These are phyloP conservation scores for Tanytarsus gracilentus DNA, from an alignment of 2,888 invertebrate genomes.

Conservation along the genomic window DNA sequence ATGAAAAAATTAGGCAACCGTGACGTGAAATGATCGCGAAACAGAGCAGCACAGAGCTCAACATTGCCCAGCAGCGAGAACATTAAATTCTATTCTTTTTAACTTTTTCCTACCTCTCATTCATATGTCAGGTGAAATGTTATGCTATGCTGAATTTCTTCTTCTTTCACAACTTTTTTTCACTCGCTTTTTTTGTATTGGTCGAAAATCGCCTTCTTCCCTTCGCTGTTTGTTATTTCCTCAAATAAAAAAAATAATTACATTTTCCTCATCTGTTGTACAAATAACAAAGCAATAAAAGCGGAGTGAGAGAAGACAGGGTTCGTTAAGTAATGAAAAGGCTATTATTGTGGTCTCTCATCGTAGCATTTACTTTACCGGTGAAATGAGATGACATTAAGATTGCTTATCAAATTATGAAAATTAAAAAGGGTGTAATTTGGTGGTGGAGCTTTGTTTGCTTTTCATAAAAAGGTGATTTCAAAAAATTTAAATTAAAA, in stretches of 20 bases:
- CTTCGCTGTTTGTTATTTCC: not conserved
- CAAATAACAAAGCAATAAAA: too few species aligned
- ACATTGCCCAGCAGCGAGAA: conserved; percentile 15
- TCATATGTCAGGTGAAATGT: conserved; percentile 28
- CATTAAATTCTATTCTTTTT: too few species aligned
- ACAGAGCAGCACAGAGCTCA: not conserved
- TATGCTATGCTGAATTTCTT: conserved; percentile 16
- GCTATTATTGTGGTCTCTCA: too few species aligned
- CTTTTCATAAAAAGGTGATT: too few species aligned
- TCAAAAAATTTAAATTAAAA: too few species aligned
- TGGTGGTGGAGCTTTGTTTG: too few species aligned
- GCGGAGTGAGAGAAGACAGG: too few species aligned
- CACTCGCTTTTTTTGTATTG: conserved; percentile 8
- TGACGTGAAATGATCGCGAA: conserved; percentile 5
- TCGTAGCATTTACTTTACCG: too few species aligned
- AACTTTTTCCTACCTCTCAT: conserved; percentile 18
- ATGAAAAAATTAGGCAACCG: conserved; percentile 21
- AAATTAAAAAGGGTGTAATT: too few species aligned
- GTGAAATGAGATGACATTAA: too few species aligned
- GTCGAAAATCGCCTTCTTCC: conserved; percentile 1
- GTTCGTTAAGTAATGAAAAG: too few species aligned
- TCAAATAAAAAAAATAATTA: conserved; percentile 20
- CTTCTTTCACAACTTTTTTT: conserved; percentile 1
- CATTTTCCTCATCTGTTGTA: conserved; percentile 5
- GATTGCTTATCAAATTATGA: too few species aligned